Percentiles rank a stretch among this genome's conserved stretches.
Conservation (phyloP, 2,113 vertebrate species). For the Brachyhypopomus gauderio region DNA sequence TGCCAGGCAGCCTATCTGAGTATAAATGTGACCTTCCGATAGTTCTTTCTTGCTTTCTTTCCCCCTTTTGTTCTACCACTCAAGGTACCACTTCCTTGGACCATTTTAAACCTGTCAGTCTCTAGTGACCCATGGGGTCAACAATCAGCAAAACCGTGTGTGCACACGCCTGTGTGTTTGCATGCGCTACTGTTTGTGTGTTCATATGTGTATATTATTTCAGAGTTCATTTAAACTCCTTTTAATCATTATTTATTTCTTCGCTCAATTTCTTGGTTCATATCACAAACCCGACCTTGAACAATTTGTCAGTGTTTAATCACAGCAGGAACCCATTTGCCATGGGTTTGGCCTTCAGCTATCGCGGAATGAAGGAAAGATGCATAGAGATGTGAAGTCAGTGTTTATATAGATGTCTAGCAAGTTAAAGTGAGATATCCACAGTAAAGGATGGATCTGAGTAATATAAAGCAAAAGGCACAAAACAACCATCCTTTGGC, state of each 20-base stretch:
- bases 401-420: too few species aligned
- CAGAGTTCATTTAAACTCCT: background rate
- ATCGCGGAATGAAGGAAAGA: too few species aligned
- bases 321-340: too few species aligned
- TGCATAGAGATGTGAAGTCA: too few species aligned
- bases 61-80: background rate
- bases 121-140: background rate
- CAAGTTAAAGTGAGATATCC: too few species aligned
- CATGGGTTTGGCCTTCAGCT: too few species aligned
- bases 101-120: slow-evolving; percentile 30
- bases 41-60: background rate
- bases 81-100: slow-evolving; percentile 13
- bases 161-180: background rate
- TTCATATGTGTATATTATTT: too few species aligned
- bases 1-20: background rate
- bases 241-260: background rate
- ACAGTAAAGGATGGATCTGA: too few species aligned
- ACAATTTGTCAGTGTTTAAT: background rate
- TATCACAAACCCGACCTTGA: background rate
- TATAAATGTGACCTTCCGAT: background rate
- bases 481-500: too few species aligned
- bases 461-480: too few species aligned
- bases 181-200: background rate
- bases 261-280: too few species aligned
- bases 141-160: background rate